Base-by-base conservation (phyloP, 2,113 vertebrate genomes). In the Burhinus bistriatus region DNA sequence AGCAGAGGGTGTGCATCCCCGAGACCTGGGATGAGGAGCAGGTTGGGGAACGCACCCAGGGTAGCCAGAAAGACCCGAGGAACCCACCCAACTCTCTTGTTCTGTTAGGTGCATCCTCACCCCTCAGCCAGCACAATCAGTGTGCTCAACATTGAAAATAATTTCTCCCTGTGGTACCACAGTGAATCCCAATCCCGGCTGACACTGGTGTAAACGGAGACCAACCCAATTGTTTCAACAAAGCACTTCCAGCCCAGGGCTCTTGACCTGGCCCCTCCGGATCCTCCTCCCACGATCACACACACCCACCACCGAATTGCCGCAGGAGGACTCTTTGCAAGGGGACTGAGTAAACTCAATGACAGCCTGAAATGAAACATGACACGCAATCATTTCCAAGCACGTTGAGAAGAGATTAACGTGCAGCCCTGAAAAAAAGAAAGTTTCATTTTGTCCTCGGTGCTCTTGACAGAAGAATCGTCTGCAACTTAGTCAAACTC, bases 391-490 rank as follows among this genome's bases (percentile, higher is more conserved):
- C 92, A 70, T n/a, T 61, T 49, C 83, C 54, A 15, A 66, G 87
- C 82, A 85, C 9, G 9, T 32, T 5, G 52, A 65, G 76, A 45
- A 89, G 83, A 94, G 92, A 96, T 97, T 94, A 90, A 75, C 27
- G 15, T 7, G 58, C 86, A 77, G 64, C 73, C 59, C 80, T 54
- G 57, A 11, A 69, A 27, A 54, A 62, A 30, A 36, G 4, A 15
- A 59, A 82, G 54, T 70, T 93, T 88, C 87, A 85, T 95, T 95
- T 96, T 75, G 77, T 95, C 96, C 93, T 95, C 65, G 4, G 75
- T 85, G 87, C 70, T 95, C 95, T 95, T 94, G 97, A 93, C 91
- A 94, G 94, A 72, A 88, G 92, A 73, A 77, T 91, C 11, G 0
- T 29, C 91, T 62, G 94, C 11, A 45, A 81, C 49, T 89, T 49